phyloP scores from a whole-genome alignment of 1,140 invertebrate species.

The Zophobas atratus region DNA sequence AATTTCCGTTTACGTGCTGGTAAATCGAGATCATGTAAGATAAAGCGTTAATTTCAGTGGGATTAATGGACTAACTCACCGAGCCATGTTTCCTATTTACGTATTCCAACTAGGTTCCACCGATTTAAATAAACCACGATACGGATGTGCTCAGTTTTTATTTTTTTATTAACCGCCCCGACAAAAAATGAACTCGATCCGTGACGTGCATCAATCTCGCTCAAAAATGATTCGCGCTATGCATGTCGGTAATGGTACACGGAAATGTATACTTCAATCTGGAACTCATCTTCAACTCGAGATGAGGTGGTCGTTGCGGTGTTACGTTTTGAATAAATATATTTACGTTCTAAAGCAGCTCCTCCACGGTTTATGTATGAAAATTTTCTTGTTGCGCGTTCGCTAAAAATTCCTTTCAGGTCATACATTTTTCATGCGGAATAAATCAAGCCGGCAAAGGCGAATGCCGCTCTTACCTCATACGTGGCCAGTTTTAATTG shows the following conservation, averaged over 20 bases:
- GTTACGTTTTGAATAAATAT: slow-evolving; percentile 20
- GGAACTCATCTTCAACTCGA: background rate
- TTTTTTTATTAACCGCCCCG: slow-evolving; percentile 19
- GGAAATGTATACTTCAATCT: background rate
- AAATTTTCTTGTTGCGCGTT: background rate
- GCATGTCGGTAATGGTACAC: background rate
- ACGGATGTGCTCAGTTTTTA: slow-evolving; percentile 33
- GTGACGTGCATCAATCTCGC: slow-evolving; percentile 15
- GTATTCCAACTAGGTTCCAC: slow-evolving; percentile 24
- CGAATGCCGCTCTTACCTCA: slow-evolving; percentile 21
- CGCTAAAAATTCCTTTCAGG: slow-evolving; percentile 17
- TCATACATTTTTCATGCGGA: slow-evolving; percentile 34
- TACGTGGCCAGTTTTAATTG: slow-evolving; percentile 4
- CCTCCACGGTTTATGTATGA: background rate
- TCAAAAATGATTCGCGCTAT: slow-evolving; percentile 12
- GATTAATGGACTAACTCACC: slow-evolving; percentile 38
- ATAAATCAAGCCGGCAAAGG: slow-evolving; percentile 2
- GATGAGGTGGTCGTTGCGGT: slow-evolving; percentile 1
- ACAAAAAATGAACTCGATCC: slow-evolving; percentile 16
- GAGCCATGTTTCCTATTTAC: slow-evolving; percentile 34
- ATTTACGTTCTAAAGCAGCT: background rate
- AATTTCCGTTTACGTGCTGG: slow-evolving; percentile 27
- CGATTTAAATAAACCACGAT: slow-evolving; percentile 38
- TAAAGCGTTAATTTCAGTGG: slow-evolving; percentile 37
- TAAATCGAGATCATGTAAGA: slow-evolving; percentile 39